Evolutionary conservation across 2,113 vertebrate species (phyloP).

Genomic region (Hippopotamus amphibius): DNA sequence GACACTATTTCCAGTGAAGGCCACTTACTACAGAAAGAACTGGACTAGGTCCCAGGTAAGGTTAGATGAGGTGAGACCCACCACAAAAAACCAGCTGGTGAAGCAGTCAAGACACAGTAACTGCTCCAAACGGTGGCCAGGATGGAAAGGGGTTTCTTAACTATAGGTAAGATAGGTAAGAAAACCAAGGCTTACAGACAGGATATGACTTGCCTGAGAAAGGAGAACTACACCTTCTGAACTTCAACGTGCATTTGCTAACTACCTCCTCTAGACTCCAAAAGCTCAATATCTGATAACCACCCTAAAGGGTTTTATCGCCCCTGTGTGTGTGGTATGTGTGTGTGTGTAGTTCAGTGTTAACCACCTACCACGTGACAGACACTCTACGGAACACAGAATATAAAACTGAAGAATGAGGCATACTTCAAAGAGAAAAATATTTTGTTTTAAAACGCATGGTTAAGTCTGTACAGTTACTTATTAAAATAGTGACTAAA

Average conservation of each 20-base stretch:
- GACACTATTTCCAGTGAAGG: not conserved
- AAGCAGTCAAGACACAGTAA: not conserved
- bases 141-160: not conserved
- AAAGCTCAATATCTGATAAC: not conserved
- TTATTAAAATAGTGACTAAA: slow-evolving; percentile 23
- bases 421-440: not conserved
- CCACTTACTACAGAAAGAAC: not conserved
- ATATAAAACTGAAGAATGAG: not conserved
- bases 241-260: not conserved
- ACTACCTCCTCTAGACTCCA: not conserved
- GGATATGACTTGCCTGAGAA: not conserved
- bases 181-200: not conserved
- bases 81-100: not conserved
- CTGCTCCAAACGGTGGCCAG: not conserved
- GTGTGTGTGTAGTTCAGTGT: not conserved
- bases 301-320: not conserved
- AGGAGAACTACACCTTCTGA: not conserved
- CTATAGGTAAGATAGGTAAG: not conserved
- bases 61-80: not conserved
- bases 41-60: not conserved
- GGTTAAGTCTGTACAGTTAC: not conserved
- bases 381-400: not conserved
- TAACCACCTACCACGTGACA: not conserved
- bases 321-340: accelerated
- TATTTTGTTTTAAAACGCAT: not conserved